A percentile compares a stretch with the other conserved stretches of the same genome.
Evolutionary conservation across 2,888 invertebrate genomes (phyloP).

Genomic region (Dasysyrphus albostriatus): DNA sequence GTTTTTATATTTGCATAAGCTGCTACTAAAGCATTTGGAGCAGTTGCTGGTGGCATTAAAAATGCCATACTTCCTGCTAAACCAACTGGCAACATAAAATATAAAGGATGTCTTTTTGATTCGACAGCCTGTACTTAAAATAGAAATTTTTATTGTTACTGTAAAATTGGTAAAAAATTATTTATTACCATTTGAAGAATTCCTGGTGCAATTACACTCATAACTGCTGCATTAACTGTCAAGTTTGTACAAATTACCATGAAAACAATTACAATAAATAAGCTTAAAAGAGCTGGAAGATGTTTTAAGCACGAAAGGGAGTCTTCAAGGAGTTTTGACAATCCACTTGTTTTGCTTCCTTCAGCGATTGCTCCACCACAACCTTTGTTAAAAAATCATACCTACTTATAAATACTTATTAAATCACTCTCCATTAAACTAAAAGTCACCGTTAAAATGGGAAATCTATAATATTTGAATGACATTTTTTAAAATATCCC

Average conservation of each 20-base stretch:
- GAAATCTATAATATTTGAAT: too few relatives aligned
- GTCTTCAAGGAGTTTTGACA: slow-evolving; percentile 18
- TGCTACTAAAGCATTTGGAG: slow-evolving; percentile 34
- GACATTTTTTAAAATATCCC: too few relatives aligned
- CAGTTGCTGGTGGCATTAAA: slow-evolving; percentile 48
- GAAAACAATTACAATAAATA: slow-evolving; percentile 11
- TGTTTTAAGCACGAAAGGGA: not conserved
- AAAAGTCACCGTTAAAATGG: too few relatives aligned
- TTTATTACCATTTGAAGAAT: slow-evolving; percentile 41
- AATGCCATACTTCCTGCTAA: slow-evolving; percentile 31
- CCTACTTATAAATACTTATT: too few relatives aligned
- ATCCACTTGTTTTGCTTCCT: slow-evolving; percentile 30
- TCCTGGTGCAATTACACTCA: slow-evolving; percentile 40
- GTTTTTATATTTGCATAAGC: slow-evolving; percentile 25
- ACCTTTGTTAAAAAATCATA: slow-evolving; percentile 12
- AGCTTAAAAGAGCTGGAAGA: slow-evolving; percentile 11
- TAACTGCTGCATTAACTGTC: slow-evolving; percentile 10
- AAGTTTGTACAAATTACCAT: slow-evolving; percentile 35
- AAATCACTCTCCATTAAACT: too few relatives aligned
- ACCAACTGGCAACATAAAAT: slow-evolving; percentile 12
- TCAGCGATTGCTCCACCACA: slow-evolving; percentile 46
- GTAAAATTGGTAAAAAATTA: not conserved
- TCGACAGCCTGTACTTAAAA: slow-evolving; percentile 28
- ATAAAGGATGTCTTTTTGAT: slow-evolving; percentile 44
- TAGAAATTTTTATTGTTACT: not conserved